Percentiles rank a stretch among this genome's conserved stretches.
These are phyloP conservation scores for Solen grandis DNA, from an alignment of 1,140 invertebrate genomes.

Conservation along the genomic window DNA sequence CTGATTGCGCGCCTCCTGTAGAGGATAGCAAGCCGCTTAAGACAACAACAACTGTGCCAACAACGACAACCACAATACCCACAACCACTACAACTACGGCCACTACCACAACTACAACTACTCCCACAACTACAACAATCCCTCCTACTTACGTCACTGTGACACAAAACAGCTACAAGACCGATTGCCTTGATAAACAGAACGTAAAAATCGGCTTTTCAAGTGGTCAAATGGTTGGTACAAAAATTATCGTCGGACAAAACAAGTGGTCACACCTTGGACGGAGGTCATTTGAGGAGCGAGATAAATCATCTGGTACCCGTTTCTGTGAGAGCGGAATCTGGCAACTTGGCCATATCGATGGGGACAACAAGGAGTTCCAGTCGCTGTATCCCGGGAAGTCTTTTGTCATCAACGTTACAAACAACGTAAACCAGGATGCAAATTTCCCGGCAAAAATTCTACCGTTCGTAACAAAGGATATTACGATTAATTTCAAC, in stretches of 20 bases:
- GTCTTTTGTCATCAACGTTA: conserved; percentile 17
- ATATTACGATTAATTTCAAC: conserved; percentile 33
- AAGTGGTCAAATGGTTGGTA: conserved; percentile 9
- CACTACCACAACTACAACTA: neutral
- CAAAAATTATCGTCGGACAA: conserved; percentile 5
- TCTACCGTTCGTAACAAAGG: conserved; percentile 37
- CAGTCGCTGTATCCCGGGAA: conserved; percentile 34
- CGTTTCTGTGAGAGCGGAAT: conserved; percentile 33
- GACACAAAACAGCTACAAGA: conserved; percentile 3
- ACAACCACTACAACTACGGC: conserved; percentile 15
- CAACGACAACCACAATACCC: neutral
- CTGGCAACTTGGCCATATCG: conserved; percentile 41
- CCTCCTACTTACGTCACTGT: conserved; percentile 20
- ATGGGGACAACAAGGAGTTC: conserved; percentile 36
- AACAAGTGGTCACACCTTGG: neutral
- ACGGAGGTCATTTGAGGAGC: neutral
- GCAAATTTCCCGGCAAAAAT: conserved; percentile 34
- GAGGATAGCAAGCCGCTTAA: neutral
- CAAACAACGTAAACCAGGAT: conserved; percentile 3
- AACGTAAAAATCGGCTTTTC: conserved; percentile 39
- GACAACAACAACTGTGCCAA: neutral
- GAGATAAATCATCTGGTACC: neutral
- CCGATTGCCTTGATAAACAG: conserved; percentile 35
- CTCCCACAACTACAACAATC: conserved; percentile 16
- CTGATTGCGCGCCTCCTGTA: neutral